Base-by-base conservation (phyloP, 1,140 invertebrate genomes). In the Episyrphus balteatus region DNA sequence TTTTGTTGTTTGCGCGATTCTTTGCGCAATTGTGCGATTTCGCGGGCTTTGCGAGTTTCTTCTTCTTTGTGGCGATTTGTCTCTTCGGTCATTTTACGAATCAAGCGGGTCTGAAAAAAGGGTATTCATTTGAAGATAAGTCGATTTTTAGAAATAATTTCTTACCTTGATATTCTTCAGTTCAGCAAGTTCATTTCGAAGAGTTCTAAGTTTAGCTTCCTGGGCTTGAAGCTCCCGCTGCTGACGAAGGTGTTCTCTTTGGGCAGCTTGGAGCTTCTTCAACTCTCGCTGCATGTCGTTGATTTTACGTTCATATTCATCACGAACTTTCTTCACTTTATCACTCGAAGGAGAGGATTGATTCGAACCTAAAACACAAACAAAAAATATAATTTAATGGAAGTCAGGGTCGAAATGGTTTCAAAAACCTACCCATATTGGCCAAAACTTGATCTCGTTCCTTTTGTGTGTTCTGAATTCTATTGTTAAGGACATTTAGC, bases 41-140 rank as follows among this genome's bases (percentile, higher is more conserved):
- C 83, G 57, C 84, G 74, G 50, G 81, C 75, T 49, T 84, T 73
- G 32, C 74, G 71, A 2, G 76, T 64, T 57, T 87, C 83, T 21
- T 82, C 77, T 55, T 85, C 82, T 55, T 92, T 89, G 54, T 90
- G 88, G 44, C 83, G 79, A 51, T 81, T 83, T 1, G 82, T 78
- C 63, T 98, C 94, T 51, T 93, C 89, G 50, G 90, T 84, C 79
- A 98, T 93, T 70, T 92, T 88, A 56, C 92, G 90, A 59, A 98
- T 83, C 33, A 99, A 71, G 66, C 87, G 86, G 0, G 94, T 89
- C 82, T 85, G 53, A 33, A 64, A 63, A 49, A 51, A 36, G 43
- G 37, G 34, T 32, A 31, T 47, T 14, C 5, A 48, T 44, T 31
- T 34, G 36, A 5, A 38, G 3, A 5, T n/a, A 38, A 38, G n/a